These are phyloP conservation scores for Drosophila parvula DNA, from an alignment of 1,140 invertebrate genomes.

Conservation along the genomic window DNA sequence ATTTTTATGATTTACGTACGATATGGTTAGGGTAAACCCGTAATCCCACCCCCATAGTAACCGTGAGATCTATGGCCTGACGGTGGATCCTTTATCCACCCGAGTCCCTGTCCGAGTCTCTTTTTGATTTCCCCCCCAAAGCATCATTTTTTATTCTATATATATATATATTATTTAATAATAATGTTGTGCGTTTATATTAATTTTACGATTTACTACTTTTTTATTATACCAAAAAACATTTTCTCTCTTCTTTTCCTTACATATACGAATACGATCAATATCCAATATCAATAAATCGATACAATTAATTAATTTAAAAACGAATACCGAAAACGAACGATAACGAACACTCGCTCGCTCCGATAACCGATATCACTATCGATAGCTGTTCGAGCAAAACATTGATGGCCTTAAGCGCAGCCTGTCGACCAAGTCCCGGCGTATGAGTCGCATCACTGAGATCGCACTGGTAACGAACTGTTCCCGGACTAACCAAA, in stretches of 20 bases:
- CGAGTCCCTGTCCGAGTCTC: background rate
- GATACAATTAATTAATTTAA: constrained; percentile 40
- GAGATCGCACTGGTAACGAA: constrained; percentile 90
- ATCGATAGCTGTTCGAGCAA: constrained; percentile 91
- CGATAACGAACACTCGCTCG: constrained; percentile 22
- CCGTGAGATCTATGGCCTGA: constrained; percentile 21
- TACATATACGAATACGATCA: constrained; percentile 55
- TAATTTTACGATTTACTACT: constrained; percentile 57
- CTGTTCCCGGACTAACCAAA: constrained; percentile 75
- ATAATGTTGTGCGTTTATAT: constrained; percentile 30
- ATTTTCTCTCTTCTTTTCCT: constrained; percentile 75
- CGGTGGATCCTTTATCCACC: background rate
- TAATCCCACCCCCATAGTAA: constrained; percentile 7
- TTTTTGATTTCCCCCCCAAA: background rate
- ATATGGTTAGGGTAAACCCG: constrained; percentile 26
- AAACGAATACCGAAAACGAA: constrained; percentile 33
- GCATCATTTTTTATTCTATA: too few species aligned
- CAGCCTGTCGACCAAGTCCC: constrained; percentile 89
- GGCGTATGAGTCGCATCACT: constrained; percentile 92
- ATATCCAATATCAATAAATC: constrained; percentile 41
- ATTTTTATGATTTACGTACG: constrained; percentile 19
- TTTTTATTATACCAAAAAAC: constrained; percentile 61
- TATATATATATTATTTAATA: too few species aligned
- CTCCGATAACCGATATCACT: constrained; percentile 13
- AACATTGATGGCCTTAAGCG: constrained; percentile 93